phyloP scores from a whole-genome alignment of 35 echinoderm and acorn worm species.

The Apostichopus californicus region DNA sequence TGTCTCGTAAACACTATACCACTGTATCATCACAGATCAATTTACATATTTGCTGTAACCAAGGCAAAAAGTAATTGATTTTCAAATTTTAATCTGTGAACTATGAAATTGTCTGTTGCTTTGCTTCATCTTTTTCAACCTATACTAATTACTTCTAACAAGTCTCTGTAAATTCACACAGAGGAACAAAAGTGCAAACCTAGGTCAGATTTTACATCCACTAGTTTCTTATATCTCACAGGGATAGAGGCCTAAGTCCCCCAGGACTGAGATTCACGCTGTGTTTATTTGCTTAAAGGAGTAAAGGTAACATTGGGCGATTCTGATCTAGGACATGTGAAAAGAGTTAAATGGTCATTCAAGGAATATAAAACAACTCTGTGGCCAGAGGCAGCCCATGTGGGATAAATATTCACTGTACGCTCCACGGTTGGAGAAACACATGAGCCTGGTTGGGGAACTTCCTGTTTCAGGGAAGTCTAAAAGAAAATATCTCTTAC shows the following conservation, averaged over 20 bases:
- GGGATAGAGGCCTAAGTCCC: not conserved
- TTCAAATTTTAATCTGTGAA: not conserved
- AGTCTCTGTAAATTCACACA: not conserved
- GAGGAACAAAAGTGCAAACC: slow-evolving; percentile 26
- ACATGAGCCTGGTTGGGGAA: slow-evolving; percentile 16
- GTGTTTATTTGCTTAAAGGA: slow-evolving; percentile 47
- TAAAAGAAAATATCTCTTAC: not conserved
- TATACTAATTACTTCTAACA: slow-evolving; percentile 48
- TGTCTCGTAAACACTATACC: no score
- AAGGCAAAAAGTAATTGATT: not conserved
- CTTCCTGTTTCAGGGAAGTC: slow-evolving; percentile 15
- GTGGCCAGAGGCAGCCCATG: slow-evolving; percentile 33
- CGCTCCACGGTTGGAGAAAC: slow-evolving; percentile 23
- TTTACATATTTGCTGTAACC: not conserved
- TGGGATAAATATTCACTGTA: slow-evolving; percentile 29
- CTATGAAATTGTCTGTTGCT: not conserved
- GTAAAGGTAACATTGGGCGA: slow-evolving; percentile 19
- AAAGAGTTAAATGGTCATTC: slow-evolving; percentile 29
- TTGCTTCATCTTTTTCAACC: not conserved
- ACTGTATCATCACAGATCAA: not conserved
- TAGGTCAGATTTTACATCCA: not conserved
- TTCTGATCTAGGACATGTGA: slow-evolving; percentile 23
- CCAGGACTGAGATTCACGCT: slow-evolving; percentile 18
- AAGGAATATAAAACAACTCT: slow-evolving; percentile 20
- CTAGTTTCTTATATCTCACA: not conserved